These are phyloP conservation scores for Argyra leucocephala DNA, from an alignment of 2,888 invertebrate genomes.

Conservation along the genomic window DNA sequence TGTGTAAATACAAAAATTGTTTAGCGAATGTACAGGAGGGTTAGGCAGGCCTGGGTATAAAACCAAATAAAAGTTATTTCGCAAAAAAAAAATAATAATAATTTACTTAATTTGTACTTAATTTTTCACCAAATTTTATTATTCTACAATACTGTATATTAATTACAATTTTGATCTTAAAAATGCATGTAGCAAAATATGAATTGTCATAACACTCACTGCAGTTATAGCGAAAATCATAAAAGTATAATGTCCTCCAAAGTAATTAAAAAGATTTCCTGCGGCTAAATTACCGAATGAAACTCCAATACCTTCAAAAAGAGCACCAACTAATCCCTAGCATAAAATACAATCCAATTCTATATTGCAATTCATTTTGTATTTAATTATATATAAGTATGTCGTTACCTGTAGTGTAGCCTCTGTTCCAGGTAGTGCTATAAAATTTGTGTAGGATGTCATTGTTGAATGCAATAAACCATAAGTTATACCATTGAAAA, in stretches of 20 bases:
- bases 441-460: constrained; percentile 68
- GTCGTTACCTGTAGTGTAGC: constrained; percentile 58
- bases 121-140: too few species aligned
- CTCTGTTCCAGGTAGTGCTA: constrained; percentile 67
- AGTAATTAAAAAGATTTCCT: constrained; percentile 42
- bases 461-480: constrained; percentile 73
- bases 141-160: too few species aligned
- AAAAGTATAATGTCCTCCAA: not conserved
- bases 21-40: too few species aligned
- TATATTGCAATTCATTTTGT: not conserved
- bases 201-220: not conserved
- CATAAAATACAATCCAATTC: not conserved
- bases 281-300: constrained; percentile 69
- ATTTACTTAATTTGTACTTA: too few species aligned
- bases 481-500: constrained; percentile 71
- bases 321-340: constrained; percentile 72
- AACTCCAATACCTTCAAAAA: constrained; percentile 80
- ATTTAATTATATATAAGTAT: constrained; percentile 28
- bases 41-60: too few species aligned
- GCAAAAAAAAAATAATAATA: too few species aligned
- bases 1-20: too few species aligned
- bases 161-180: not conserved
- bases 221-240: not conserved
- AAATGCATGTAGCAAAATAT: not conserved
- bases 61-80: too few species aligned